Base-by-base conservation (phyloP, 2,888 invertebrate genomes). In the Ceramica pisi region DNA sequence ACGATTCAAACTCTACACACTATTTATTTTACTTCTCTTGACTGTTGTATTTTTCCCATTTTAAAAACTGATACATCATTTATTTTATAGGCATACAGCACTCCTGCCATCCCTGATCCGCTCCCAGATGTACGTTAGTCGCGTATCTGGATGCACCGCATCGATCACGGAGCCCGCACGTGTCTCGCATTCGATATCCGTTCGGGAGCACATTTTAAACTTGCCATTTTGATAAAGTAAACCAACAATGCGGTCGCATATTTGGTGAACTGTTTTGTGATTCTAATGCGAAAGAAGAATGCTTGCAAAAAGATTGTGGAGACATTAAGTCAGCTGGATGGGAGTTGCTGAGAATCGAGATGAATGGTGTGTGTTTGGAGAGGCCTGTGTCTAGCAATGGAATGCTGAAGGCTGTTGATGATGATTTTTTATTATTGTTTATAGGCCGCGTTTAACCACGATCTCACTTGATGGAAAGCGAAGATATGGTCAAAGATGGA, bases 101-200 rank as follows among this genome's bases (percentile, higher is more conserved):
- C 48, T 31, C 26, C 55, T 59, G 79, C 26, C 65, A 78, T n/a
- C 82, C 82, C 82, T 80, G 59, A 59, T 46, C 53, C n/a, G 31
- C 53, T 65, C 55, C 77, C 73, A 78, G 80, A 65, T 81, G 73
- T 69, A 78, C 68, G 84, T 75, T 75, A 69, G 77, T 74, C 70
- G 79, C 74, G 81, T 82, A 70, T 72, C 80, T 75, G 62, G 70
- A 71, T 82, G 84, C 75, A 74, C 67, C 82, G 84, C 87, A 88
- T 90, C 89, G 85, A 89, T 90, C 91, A 91, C 89, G 88, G 77
- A 84, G 80, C 79, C 79, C 77, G 78, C 87, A 85, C 87, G 87
- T 86, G 87, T 76, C 80, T 79, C 81, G 87, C 86, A 86, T 86
- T 80, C 77, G 80, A 70, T 78, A 85, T 81, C 75, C 75, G 82